Conservation (phyloP, 2,888 invertebrate species). For the Yponomeuta plumbellus region DNA sequence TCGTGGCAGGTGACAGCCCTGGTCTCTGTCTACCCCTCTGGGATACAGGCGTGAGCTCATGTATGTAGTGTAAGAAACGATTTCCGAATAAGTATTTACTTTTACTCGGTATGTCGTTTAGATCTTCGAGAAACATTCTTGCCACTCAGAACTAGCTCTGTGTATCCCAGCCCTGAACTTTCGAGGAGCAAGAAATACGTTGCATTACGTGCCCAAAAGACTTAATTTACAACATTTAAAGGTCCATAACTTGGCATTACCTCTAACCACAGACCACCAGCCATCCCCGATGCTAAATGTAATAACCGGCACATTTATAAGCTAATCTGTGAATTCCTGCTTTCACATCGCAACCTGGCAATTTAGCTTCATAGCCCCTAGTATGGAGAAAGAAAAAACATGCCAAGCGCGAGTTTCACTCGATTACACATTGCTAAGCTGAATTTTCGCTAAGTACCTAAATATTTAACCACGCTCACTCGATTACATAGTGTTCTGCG, state of each 20-base stretch:
- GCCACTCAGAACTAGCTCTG: no score
- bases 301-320: slow-evolving; percentile 2
- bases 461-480: no score
- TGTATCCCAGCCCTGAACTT: not conserved
- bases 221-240: slow-evolving; percentile 2
- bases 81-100: no score
- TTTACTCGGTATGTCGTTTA: no score
- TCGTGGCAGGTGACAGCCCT: no score
- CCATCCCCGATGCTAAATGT: slow-evolving; percentile 8
- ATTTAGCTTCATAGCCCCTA: not conserved
- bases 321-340: slow-evolving; percentile 14
- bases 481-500: not conserved
- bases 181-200: not conserved
- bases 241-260: slow-evolving; percentile 1
- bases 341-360: slow-evolving; percentile 5
- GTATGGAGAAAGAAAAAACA: not conserved
- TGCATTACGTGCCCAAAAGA: not conserved
- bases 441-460: no score
- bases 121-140: no score
- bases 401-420: not conserved
- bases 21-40: no score
- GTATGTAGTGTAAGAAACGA: no score
- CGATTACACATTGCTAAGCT: not conserved
- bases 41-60: no score
- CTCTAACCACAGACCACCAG: not conserved